Percentiles rank a stretch among this genome's conserved stretches.
phyloP scores from a whole-genome alignment of 37 sponge, comb jelly and placozoan species.

The Dysidea cf. avara region DNA sequence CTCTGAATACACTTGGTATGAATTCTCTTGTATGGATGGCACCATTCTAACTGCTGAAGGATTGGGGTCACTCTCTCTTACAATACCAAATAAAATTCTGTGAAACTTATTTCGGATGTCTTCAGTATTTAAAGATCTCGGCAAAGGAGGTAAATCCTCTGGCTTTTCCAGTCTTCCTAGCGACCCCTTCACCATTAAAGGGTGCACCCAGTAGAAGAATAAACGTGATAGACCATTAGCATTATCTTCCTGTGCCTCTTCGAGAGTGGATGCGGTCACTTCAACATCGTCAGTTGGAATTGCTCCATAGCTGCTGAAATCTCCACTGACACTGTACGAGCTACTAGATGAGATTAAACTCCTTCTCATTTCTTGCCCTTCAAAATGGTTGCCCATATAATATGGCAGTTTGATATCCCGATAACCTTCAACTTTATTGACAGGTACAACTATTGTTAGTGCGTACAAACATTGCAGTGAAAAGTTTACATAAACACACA shows the following conservation, averaged over 20 bases:
- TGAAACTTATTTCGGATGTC: conserved; percentile 42
- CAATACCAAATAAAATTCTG: conserved; percentile 15
- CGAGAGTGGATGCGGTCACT: background rate
- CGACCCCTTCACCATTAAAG: conserved; percentile 69
- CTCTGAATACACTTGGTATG: no score
- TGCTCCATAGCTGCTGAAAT: background rate
- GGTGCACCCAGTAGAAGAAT: conserved; percentile 81
- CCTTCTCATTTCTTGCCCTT: conserved; percentile 22
- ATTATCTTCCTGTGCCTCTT: conserved; percentile 54
- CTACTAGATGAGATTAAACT: background rate
- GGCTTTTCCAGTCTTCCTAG: conserved; percentile 49
- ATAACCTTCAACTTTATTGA: conserved; percentile 12
- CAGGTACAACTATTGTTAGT: conserved; percentile 38
- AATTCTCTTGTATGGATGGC: no score
- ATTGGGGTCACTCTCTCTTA: no score
- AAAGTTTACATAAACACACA: conserved; percentile 37
- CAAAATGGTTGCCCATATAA: background rate
- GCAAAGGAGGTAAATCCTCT: conserved; percentile 59
- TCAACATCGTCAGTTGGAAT: background rate
- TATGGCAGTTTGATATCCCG: background rate
- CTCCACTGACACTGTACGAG: background rate
- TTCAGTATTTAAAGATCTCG: conserved; percentile 44
- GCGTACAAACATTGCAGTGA: conserved; percentile 48
- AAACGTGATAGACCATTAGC: conserved; percentile 65
- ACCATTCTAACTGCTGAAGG: no score